Percentiles rank a stretch among this genome's conserved stretches.
Evolutionary conservation across 2,113 vertebrate species (phyloP).

Genomic region (Chiloscyllium plagiosum): DNA sequence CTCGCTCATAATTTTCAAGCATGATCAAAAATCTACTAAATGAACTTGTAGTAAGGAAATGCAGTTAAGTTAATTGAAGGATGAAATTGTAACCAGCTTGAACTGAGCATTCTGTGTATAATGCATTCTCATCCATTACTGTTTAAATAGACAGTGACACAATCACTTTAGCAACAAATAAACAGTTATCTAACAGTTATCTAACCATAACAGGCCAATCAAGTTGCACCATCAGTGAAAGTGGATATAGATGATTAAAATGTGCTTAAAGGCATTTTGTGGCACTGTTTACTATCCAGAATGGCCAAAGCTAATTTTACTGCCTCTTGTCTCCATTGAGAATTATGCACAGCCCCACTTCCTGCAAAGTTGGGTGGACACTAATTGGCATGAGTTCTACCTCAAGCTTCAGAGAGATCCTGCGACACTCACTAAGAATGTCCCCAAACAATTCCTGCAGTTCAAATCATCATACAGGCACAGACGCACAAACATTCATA

Average conservation of each 20-base stretch:
- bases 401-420: not conserved
- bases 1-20: not conserved
- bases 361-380: not conserved
- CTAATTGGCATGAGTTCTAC: not conserved
- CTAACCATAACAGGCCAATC: not conserved
- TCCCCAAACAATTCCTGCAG: not conserved
- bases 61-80: not conserved
- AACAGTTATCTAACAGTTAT: not conserved
- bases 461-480: not conserved
- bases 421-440: too few species aligned
- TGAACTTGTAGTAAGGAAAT: not conserved
- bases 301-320: not conserved
- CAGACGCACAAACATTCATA: too few species aligned
- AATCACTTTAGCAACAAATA: not conserved
- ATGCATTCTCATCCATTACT: not conserved
- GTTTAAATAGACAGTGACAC: not conserved
- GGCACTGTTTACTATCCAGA: not conserved
- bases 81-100: not conserved
- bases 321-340: not conserved
- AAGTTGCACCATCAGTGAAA: not conserved
- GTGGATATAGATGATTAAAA: constrained; percentile 1
- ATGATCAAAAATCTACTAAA: not conserved
- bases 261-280: not conserved
- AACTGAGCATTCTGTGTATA: too few species aligned
- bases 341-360: not conserved